Percentiles rank a stretch among this genome's conserved stretches.
Conservation (phyloP, 2,113 vertebrate genomes). For the Lutjanus erythropterus region DNA sequence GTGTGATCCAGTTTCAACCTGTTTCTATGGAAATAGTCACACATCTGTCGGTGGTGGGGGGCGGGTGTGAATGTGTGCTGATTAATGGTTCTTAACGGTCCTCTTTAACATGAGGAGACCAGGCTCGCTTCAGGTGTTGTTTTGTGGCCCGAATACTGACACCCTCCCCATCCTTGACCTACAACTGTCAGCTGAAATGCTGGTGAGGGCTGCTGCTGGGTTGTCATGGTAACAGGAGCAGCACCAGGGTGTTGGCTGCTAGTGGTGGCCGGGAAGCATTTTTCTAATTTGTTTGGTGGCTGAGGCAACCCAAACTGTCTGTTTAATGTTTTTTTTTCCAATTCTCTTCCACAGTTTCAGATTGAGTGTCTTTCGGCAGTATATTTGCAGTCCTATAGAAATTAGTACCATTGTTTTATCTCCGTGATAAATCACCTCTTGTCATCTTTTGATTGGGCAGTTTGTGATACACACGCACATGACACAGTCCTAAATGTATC, state of each 20-base stretch:
- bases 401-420: background rate
- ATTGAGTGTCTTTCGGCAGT: background rate
- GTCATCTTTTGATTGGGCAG: background rate
- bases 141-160: slow-evolving; percentile 28
- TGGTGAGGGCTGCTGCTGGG: slow-evolving; percentile 48
- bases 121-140: slow-evolving; percentile 24
- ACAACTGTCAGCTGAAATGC: slow-evolving; percentile 41
- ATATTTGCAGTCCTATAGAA: background rate
- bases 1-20: background rate
- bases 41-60: background rate
- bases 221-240: slow-evolving; percentile 61
- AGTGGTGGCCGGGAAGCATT: slow-evolving; percentile 9
- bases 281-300: slow-evolving; percentile 23
- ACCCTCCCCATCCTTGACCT: slow-evolving; percentile 47
- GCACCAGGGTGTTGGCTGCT: slow-evolving; percentile 47
- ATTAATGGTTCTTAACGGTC: background rate
- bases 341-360: background rate
- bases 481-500: background rate
- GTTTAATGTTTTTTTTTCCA: too few species aligned
- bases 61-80: background rate
- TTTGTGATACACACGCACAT: background rate
- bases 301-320: background rate
- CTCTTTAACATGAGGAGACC: background rate
- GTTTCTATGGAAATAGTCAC: slow-evolving; percentile 12
- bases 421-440: slow-evolving; percentile 5